Base-by-base conservation (phyloP, 2,797 vertebrate species). In the Myiotriccus ornatus region DNA sequence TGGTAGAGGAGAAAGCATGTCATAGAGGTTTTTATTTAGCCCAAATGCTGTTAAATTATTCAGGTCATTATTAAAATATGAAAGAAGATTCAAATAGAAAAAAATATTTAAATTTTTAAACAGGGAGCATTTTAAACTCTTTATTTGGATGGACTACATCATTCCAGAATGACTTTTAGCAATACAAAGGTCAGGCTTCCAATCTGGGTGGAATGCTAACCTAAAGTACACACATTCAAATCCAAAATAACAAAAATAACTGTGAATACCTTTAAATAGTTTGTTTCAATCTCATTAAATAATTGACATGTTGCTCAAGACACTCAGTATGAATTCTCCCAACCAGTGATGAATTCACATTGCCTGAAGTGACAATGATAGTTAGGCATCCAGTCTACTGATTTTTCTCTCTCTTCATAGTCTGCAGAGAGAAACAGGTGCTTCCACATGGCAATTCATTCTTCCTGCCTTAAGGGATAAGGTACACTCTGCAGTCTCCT, bases 71-170 rank as follows among this genome's bases (percentile, higher is more conserved):
- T 96, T 97, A 97, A 98, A 98, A 98, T 95, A 96, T 97, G 95
- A 95, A 92, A 97, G 63, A 93, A 79, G 47, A 95, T 84, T 96
- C 87, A 96, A 90, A 78, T 82, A 78, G 91, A 91, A 93, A 96
- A 97, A 97, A 97, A 95, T 93, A 96, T 90, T 97, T 98, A 96
- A 96, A 98, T 97, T 97, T 98, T 98, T 98, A 97, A 98, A 97
- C 80, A 97, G 87, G 64, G 70, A 95, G 53, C 86, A 95, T 97
- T 97, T 97, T 62, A 95, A 97, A 96, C 64, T 94, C 84, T 97
- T 97, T 95, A 91, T 97, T 95, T 97, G 82, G 65, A 89, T 95
- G 81, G 93, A 96, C 97, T 95, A 81, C 81, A 88, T 95, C 91
- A 69, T 52, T 92, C 32, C 59, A 82, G 35, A 7, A 57, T 34